Percentiles rank a stretch among this genome's conserved stretches.
These are phyloP conservation scores for Drosophila helvetica DNA, from an alignment of 2,888 invertebrate genomes.

Conservation along the genomic window DNA sequence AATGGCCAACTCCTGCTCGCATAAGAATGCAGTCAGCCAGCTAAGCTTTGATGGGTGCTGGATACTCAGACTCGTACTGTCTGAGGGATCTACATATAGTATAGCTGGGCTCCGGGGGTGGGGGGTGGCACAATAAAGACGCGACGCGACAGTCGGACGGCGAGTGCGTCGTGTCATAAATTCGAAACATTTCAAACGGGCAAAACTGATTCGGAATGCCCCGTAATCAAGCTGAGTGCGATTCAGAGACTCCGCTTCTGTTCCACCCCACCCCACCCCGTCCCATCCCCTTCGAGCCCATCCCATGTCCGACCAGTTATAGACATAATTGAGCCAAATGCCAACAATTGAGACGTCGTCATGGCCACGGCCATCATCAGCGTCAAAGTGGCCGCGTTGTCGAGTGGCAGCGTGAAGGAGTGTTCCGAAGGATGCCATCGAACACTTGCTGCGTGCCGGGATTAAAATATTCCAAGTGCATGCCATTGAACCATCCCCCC, in stretches of 20 bases:
- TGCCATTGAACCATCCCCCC: constrained; percentile 2
- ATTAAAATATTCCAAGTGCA: constrained; percentile 32
- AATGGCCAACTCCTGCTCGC: constrained; percentile 43
- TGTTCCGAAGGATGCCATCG: neutral
- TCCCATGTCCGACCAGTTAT: too few species aligned
- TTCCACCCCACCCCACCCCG: neutral
- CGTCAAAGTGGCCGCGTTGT: neutral
- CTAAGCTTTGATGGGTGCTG: neutral
- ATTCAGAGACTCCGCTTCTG: constrained; percentile 4
- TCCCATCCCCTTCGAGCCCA: neutral
- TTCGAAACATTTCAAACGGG: constrained; percentile 69
- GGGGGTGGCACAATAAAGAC: constrained; percentile 65
- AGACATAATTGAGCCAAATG: constrained; percentile 38
- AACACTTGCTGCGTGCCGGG: constrained; percentile 36
- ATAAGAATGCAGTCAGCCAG: constrained; percentile 39
- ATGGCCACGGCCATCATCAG: constrained; percentile 27
- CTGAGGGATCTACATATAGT: too few species aligned
- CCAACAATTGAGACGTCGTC: constrained; percentile 65
- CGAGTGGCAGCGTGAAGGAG: neutral
- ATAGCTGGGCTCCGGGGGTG: neutral
- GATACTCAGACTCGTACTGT: neutral
- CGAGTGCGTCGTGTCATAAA: constrained; percentile 57
- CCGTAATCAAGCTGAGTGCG: constrained; percentile 59
- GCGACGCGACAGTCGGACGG: constrained; percentile 56
- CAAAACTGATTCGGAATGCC: constrained; percentile 66